Conservation (phyloP, 2,113 vertebrate species). For the Jaculus jaculus region DNA sequence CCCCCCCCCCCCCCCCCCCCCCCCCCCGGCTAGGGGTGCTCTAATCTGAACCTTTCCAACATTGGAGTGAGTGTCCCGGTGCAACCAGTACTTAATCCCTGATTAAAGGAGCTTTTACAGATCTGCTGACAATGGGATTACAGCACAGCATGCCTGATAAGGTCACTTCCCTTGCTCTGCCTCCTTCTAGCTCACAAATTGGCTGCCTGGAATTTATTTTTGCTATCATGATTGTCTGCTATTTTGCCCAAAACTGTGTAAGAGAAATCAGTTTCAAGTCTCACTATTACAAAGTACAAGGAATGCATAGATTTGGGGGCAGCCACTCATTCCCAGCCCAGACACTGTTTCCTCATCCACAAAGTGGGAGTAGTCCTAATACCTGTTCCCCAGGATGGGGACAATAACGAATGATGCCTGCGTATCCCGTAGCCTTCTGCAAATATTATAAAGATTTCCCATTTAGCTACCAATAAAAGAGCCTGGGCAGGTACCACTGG, state of each 20-base stretch:
- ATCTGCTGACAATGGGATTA: constrained; percentile 11
- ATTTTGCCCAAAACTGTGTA: constrained; percentile 7
- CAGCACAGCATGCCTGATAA: constrained; percentile 22
- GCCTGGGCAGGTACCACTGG: not conserved
- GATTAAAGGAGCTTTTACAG: constrained; percentile 46
- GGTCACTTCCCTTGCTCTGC: constrained; percentile 23
- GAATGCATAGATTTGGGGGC: not conserved
- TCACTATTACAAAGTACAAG: not conserved
- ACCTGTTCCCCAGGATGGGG: not conserved
- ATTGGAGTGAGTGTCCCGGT: not conserved
- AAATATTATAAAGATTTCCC: not conserved
- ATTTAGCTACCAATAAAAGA: not conserved
- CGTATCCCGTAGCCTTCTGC: not conserved
- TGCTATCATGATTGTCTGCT: not conserved
- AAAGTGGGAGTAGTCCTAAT: not conserved
- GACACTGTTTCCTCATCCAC: constrained; percentile 11
- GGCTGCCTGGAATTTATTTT: constrained; percentile 37
- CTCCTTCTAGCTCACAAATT: constrained; percentile 18
- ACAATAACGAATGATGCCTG: not conserved
- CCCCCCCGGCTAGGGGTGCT: not conserved
- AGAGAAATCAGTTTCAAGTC: not conserved
- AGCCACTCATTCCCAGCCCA: not conserved
- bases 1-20: too few species aligned
- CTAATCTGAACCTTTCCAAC: not conserved
- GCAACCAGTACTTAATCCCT: constrained; percentile 27